phyloP scores from a whole-genome alignment of 2,797 vertebrate genomes.

The Remorina albescens region DNA sequence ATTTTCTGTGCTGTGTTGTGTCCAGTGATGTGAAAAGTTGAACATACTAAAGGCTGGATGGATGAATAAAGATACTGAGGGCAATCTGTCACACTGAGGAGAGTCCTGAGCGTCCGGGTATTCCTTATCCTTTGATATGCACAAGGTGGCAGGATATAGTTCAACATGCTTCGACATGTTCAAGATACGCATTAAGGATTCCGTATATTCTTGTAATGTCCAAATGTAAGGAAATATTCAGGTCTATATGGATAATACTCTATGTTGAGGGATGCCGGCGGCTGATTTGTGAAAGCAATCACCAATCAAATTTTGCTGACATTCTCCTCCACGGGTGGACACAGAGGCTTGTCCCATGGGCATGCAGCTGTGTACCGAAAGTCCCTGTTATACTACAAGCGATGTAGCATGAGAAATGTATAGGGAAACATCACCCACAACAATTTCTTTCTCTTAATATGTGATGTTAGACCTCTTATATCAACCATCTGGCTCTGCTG shows the following conservation, averaged over 20 bases:
- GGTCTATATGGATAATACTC: not conserved
- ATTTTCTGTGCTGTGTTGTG: not conserved
- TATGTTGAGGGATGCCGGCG: not conserved
- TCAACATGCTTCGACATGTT: not conserved
- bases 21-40: conserved; percentile 4
- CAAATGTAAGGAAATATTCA: too few relatives aligned
- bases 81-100: conserved; percentile 27
- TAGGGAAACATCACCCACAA: conserved; percentile 11
- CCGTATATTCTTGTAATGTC: not conserved
- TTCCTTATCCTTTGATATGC: too few relatives aligned
- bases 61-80: conserved; percentile 29
- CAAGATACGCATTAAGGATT: not conserved
- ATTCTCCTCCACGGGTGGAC: conserved; percentile 20
- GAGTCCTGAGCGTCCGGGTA: conserved; percentile 36
- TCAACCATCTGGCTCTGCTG: conserved; percentile 1
- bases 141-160: not conserved
- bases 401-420: conserved; percentile 21
- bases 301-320: conserved; percentile 41
- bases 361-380: conserved; percentile 45
- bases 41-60: not conserved
- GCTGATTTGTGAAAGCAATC: conserved; percentile 23
- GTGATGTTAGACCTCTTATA: conserved; percentile 10
- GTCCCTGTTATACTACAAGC: conserved; percentile 55
- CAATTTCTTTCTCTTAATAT: not conserved
- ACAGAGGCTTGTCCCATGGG: conserved; percentile 42